Base-by-base conservation (phyloP, 2,888 invertebrate species). In the Agriopis marginaria region DNA sequence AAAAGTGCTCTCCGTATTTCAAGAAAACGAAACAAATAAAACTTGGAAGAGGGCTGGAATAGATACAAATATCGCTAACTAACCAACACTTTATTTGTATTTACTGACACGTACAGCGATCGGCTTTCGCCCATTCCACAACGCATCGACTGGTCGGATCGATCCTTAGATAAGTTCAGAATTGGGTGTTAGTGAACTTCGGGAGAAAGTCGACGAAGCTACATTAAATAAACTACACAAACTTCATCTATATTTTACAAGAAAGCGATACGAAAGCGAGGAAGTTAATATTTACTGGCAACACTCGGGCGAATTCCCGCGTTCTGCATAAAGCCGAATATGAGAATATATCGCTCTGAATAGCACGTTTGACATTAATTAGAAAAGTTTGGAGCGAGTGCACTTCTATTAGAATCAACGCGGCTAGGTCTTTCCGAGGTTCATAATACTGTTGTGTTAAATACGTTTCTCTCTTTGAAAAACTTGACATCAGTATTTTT, bases 211-310 rank as follows among this genome's bases (percentile, higher is more conserved):
- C 82, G 86, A 77, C 83, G 87, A 86, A 86, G 82, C 72, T 81
- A 84, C 85, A 86, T 86, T 87, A 86, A 88, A 87, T 86, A 84
- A 87, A 86, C 85, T 86, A 85, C 80, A 78, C 79, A 55, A 89
- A 90, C 87, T 90, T 89, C 74, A 77, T 80, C 85, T 80, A 89
- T 89, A 89, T 89, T 88, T 90, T 84, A 87, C 82, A 78, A 80
- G 87, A 77, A 85, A 80, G 76, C 85, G 80, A 89, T 86, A 86
- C 86, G 74, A 62, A 75, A 75, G 74, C 75, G 73, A 75, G 77
- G 67, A 80, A 85, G 81, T 85, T 88, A 80, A 82, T 86, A 87
- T 89, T 86, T 86, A 88, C 81, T 78, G 80, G 77, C 70, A 76
- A 74, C 73, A 77, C 77, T 75, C 70, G 66, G 56, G 72, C 63